Percentiles rank a stretch among this genome's conserved stretches.
phyloP scores from a whole-genome alignment of 2,888 invertebrate species.

The Heliconius ismenius region DNA sequence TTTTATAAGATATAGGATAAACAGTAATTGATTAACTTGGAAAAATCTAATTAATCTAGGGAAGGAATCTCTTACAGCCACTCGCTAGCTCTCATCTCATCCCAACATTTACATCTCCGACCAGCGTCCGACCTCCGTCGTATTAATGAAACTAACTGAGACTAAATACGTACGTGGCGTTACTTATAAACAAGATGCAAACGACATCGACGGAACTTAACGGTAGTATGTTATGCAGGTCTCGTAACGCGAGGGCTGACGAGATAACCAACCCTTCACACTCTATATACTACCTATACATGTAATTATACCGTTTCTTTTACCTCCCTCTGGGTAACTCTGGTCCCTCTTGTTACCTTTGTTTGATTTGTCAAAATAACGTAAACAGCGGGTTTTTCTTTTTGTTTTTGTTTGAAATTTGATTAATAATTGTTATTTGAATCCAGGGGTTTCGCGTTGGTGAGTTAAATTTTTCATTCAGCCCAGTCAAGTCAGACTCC shows the following conservation, averaged over 20 bases:
- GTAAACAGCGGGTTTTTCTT: neutral
- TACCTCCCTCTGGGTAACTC: neutral
- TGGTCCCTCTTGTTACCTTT: neutral
- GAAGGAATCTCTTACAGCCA: neutral
- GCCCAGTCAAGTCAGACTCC: too few species aligned
- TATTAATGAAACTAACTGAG: constrained; percentile 40
- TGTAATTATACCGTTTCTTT: neutral
- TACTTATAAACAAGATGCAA: constrained; percentile 3
- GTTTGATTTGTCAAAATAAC: neutral
- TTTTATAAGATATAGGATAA: too few species aligned
- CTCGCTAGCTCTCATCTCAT: constrained; percentile 40
- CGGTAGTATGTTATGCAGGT: constrained; percentile 13
- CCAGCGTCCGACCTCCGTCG: constrained; percentile 32
- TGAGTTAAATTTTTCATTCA: too few species aligned
- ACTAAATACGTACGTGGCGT: constrained; percentile 29
- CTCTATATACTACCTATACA: neutral
- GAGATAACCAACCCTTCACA: constrained; percentile 28
- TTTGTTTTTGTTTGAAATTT: neutral
- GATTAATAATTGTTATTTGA: too few species aligned
- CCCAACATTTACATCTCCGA: constrained; percentile 39
- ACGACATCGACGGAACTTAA: too few species aligned
- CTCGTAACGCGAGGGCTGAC: constrained; percentile 18
- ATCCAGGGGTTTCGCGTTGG: too few species aligned
- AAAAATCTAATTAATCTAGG: neutral
- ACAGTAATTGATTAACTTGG: neutral